Percentiles rank a stretch among this genome's conserved stretches.
These are phyloP conservation scores for Acrocephalus arundinaceus DNA, from an alignment of 2,113 vertebrate species.

Conservation along the genomic window DNA sequence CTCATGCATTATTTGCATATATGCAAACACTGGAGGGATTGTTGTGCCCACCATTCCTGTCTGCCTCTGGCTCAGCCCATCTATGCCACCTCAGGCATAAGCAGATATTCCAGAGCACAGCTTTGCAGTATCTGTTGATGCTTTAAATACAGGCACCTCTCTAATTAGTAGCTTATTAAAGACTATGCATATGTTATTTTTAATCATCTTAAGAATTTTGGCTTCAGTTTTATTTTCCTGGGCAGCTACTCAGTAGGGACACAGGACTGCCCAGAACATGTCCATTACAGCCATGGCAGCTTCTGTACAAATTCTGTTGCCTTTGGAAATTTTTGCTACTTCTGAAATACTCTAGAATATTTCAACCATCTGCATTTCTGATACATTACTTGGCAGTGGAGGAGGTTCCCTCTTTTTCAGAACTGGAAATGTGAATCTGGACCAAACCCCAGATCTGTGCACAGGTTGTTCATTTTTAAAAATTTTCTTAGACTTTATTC, in stretches of 20 bases:
- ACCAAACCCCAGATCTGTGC: neutral
- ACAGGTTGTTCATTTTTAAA: neutral
- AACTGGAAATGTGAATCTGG: neutral
- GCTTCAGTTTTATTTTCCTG: neutral
- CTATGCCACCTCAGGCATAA: neutral
- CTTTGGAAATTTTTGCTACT: neutral
- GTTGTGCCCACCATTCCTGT: neutral
- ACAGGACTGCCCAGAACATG: neutral
- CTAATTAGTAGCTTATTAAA: slow-evolving; percentile 5
- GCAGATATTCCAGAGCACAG: neutral
- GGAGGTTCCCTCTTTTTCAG: neutral
- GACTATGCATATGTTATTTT: neutral
- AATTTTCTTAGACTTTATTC: neutral
- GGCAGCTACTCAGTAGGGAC: neutral
- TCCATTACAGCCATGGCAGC: neutral
- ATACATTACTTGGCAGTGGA: neutral
- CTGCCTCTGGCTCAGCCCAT: neutral
- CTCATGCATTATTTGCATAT: slow-evolving; percentile 25
- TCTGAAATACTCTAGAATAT: neutral
- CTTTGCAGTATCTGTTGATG: neutral
- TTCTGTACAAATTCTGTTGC: neutral
- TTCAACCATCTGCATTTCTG: neutral
- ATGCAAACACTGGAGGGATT: neutral
- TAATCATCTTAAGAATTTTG: neutral
- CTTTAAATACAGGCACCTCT: neutral